Evolutionary conservation across 2,888 invertebrate genomes (phyloP), one percentile per base, ranked within the genome.

Genomic region (Sphecodes monilicornis): DNA sequence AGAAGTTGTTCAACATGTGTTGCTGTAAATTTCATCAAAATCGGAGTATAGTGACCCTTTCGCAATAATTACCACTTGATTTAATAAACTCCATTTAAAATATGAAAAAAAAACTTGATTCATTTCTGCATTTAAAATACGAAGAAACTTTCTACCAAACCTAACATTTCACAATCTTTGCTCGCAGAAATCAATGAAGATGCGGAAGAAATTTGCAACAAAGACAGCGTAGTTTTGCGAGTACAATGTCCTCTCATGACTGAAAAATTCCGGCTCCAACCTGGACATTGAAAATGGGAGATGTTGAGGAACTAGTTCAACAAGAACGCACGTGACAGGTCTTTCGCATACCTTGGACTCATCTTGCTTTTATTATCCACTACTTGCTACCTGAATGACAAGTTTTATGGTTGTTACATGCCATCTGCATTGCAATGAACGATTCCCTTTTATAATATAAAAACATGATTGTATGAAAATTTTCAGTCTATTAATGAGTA

Each of bases 291-390:
- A 76, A 18, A 39, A 50, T 50, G 39, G 68, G 32, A 71, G 72
- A 86, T 82, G 77, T 82, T 60, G 82, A 89, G 86, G 66, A 86
- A 84, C 85, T 64, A 64, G 88, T 86, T 78, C 32, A 36, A 32
- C 69, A 29, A 85, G 75, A 71, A 29, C 66, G 36, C 43, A 16
- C 32, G 36, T 13, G 68, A 64, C 81, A 41, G n/a, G 79, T 71
- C 77, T 41, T 39, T 83, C 78, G 36, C 80, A 79, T 84, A 41
- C 73, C 70, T 46, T 71, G 1, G 0, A 13, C 46, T 46, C 41
- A 36, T 22, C 57, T 70, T 82, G 78, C 69, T 89, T 76, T 85
- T 80, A 4, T 57, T n/a, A 22, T 22, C n/a, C n/a, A 22, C n/a
- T 57, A 57, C 13, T 26, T 22, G 26, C 26, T 57, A 57, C 11